Conservation (phyloP, 2,888 invertebrate species). For the Polydrusus cervinus region DNA sequence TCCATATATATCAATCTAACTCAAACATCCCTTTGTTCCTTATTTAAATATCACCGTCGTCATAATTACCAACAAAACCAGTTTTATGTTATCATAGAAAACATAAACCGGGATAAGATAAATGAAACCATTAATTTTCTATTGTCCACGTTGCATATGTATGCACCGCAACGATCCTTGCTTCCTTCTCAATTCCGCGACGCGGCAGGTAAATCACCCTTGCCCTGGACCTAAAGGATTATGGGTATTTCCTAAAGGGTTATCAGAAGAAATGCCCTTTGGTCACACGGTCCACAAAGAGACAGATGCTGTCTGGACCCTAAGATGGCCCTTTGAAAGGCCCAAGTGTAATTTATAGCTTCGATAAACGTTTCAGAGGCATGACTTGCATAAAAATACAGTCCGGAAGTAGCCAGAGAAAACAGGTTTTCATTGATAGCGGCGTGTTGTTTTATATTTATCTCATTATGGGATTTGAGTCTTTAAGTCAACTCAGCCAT, state of each 20-base stretch:
- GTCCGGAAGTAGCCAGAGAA: slow-evolving; percentile 57
- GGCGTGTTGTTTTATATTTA: slow-evolving; percentile 58
- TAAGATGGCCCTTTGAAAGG: slow-evolving; percentile 51
- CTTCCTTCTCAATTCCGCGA: slow-evolving; percentile 47
- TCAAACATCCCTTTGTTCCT: slow-evolving; percentile 30
- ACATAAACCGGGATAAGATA: slow-evolving; percentile 55
- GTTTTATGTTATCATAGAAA: slow-evolving; percentile 55
- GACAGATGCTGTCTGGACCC: slow-evolving; percentile 63
- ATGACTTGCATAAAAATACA: slow-evolving; percentile 61
- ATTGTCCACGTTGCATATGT: slow-evolving; percentile 46
- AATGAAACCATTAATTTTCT: slow-evolving; percentile 59
- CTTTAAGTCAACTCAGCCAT: slow-evolving; percentile 53
- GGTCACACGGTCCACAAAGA: slow-evolving; percentile 64
- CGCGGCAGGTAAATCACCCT: slow-evolving; percentile 39
- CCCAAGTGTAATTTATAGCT: slow-evolving; percentile 55
- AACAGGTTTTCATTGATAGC: slow-evolving; percentile 62
- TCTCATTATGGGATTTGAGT: slow-evolving; percentile 57
- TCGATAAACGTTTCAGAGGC: slow-evolving; percentile 60
- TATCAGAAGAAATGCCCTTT: slow-evolving; percentile 60
- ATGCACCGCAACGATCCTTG: slow-evolving; percentile 18
- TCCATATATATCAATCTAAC: slow-evolving; percentile 35
- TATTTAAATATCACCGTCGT: slow-evolving; percentile 41
- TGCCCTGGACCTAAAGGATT: slow-evolving; percentile 29
- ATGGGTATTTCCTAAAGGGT: slow-evolving; percentile 52
- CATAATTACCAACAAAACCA: slow-evolving; percentile 51